phyloP scores from a whole-genome alignment of 2,113 vertebrate genomes.

The Muscicapa adusta region DNA sequence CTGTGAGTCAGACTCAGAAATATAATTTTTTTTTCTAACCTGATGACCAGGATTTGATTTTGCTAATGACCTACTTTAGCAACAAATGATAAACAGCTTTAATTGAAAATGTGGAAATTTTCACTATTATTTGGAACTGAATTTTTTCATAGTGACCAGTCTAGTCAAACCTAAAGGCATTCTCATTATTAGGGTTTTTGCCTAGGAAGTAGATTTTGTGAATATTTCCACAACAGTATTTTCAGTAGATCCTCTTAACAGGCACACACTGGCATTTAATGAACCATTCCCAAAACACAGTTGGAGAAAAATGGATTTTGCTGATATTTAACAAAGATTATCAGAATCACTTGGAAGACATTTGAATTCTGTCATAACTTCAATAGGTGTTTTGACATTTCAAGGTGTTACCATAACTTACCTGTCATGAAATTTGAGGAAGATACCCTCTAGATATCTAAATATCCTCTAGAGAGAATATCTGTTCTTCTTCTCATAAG shows the following conservation, averaged over 20 bases:
- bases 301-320: background rate
- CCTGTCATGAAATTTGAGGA: background rate
- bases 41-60: background rate
- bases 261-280: background rate
- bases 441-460: background rate
- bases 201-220: background rate
- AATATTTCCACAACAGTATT: background rate
- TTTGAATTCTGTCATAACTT: background rate
- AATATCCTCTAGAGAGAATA: background rate
- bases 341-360: background rate
- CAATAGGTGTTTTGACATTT: background rate
- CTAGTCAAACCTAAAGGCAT: background rate
- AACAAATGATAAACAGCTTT: background rate
- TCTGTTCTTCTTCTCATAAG: background rate
- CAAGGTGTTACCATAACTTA: background rate
- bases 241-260: background rate
- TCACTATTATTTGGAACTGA: background rate
- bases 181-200: background rate
- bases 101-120: background rate
- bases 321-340: background rate
- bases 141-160: background rate
- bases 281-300: background rate
- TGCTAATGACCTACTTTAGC: background rate
- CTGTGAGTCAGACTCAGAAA: background rate
- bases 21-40: background rate